A percentile compares a stretch with the other conserved stretches of the same genome.
These are phyloP conservation scores for Laterallus jamaicensis DNA, from an alignment of 2,113 vertebrate genomes.

Conservation along the genomic window DNA sequence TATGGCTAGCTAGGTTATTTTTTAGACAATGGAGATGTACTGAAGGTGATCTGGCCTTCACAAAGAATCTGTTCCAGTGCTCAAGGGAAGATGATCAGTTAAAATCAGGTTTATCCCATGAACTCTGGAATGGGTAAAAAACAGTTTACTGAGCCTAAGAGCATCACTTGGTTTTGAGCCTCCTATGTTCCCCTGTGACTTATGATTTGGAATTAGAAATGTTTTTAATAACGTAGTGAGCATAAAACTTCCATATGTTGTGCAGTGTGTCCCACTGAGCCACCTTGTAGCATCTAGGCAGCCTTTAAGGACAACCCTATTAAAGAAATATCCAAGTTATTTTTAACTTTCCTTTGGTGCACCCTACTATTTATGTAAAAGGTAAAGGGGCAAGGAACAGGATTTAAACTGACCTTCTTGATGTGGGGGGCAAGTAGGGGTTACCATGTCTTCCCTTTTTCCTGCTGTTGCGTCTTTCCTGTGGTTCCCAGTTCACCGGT, in stretches of 20 bases:
- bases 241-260: neutral
- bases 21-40: neutral
- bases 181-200: neutral
- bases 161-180: neutral
- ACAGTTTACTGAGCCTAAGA: neutral
- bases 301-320: neutral
- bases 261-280: neutral
- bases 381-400: neutral
- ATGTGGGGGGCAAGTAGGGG: neutral
- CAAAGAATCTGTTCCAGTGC: neutral
- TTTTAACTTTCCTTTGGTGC: neutral
- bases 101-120: neutral
- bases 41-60: neutral
- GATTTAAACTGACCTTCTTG: neutral
- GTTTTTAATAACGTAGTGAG: neutral
- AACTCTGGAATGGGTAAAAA: neutral
- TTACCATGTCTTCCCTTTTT: neutral
- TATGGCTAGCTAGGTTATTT: neutral
- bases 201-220: neutral
- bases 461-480: neutral
- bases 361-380: neutral
- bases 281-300: neutral
- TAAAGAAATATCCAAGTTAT: neutral
- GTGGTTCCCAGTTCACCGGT: neutral
- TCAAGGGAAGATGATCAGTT: neutral